Base-by-base conservation (phyloP, 2,888 invertebrate genomes). In the Hemistola chrysoprasaria region DNA sequence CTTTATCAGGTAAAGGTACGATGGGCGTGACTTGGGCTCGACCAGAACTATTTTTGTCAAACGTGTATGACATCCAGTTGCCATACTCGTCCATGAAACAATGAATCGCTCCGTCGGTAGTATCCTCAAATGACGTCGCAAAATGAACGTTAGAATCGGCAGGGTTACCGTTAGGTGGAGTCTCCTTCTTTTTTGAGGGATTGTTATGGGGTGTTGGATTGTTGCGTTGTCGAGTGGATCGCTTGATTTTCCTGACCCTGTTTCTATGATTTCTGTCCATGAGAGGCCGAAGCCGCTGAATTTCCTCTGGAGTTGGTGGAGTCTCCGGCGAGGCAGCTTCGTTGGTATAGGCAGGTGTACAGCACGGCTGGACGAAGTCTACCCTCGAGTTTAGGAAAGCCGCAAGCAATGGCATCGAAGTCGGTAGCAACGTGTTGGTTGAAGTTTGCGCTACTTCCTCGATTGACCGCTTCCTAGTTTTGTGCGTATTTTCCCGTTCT, bases 81-180 rank as follows among this genome's bases (percentile, higher is more conserved):
- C 95, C 96, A 59, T 92, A 92, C 67, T 96, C 96, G 63, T 97
- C 96, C 73, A 94, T 92, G 64, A 95, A 96, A 71, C 94, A 95
- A 75, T 97, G 96, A 24, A 95, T 93, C 1, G 96, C 95, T 6
- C 95, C 96, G 59, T 96, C 95, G 1, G 90, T 91, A 0, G 95
- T 95, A 64, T 97, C 97, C 40, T 95, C 94, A 62, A 95, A 95
- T 11, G 93, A 94, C 11, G 92, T 92, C 2, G 96, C 96, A 39
- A 95, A 90, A 65, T 96, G 95, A 10, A 85, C 86, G 34, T 61
- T 79, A 5, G 61, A 67, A 46, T 72, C 81, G 35, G 59, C 76
- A 0, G 73, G 53, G 38, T 66, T 75, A 7, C 83, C 87, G 6
- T 64, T 44, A 22, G 57, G 67, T 0, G 67, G 49, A 1, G 63